phyloP scores from a whole-genome alignment of 2,113 vertebrate species.

The Apaloderma vittatum region DNA sequence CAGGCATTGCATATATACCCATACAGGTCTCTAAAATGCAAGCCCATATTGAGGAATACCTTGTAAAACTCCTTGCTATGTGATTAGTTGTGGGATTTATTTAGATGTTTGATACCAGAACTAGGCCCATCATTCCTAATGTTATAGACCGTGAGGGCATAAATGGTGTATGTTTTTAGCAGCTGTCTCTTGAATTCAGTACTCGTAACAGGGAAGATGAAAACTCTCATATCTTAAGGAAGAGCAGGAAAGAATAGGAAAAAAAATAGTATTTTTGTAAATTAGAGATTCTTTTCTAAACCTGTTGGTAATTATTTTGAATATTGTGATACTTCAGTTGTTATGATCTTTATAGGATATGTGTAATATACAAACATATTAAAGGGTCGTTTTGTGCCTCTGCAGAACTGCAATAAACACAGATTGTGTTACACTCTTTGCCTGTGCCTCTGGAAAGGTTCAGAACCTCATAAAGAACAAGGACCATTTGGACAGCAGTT shows the following conservation, averaged over 20 bases:
- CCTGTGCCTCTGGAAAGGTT: background rate
- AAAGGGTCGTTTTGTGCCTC: background rate
- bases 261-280: background rate
- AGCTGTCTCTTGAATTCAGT: background rate
- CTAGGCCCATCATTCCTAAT: background rate
- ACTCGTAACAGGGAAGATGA: background rate
- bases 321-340: background rate
- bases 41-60: background rate
- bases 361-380: background rate
- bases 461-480: background rate
- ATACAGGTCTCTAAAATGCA: background rate
- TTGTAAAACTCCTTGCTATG: background rate
- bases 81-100: background rate
- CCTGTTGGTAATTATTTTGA: background rate
- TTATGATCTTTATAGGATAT: background rate
- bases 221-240: background rate
- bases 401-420: background rate
- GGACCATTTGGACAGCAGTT: background rate
- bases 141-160: background rate
- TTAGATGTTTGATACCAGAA: background rate
- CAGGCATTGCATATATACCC: background rate
- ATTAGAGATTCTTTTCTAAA: background rate
- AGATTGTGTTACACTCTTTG: background rate
- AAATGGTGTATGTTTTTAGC: background rate
- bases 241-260: background rate